A percentile compares a stretch with the other conserved stretches of the same genome.
phyloP scores from a whole-genome alignment of 2,888 invertebrate genomes.

The Agonopterix subpropinquella region DNA sequence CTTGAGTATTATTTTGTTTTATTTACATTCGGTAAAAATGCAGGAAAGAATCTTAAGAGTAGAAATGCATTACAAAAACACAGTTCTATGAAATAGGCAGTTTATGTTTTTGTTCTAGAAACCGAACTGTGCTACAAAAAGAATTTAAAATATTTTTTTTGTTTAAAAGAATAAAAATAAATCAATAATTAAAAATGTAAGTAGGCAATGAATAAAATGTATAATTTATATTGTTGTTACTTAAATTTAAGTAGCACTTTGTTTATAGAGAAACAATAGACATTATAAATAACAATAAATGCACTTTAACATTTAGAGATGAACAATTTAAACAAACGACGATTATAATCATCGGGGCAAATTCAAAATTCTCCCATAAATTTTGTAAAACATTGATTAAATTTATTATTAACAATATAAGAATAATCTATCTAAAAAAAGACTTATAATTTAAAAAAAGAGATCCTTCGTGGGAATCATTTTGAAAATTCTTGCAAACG shows the following conservation, averaged over 20 bases:
- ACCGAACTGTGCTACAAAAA: no score
- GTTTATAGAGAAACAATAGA: conserved; percentile 6
- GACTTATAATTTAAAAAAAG: conserved; percentile 19
- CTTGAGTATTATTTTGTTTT: conserved; percentile 60
- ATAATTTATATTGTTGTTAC: no score
- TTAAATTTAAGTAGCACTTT: conserved; percentile 1
- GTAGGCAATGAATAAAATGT: background rate
- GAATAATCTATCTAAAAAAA: conserved; percentile 8
- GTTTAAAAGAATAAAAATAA: no score
- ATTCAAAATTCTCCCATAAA: conserved; percentile 51
- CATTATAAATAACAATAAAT: conserved; percentile 26
- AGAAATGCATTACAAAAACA: conserved; percentile 11
- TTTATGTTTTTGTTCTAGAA: background rate
- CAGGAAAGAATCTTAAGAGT: conserved; percentile 31
- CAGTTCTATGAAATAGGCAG: conserved; percentile 1
- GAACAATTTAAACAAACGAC: conserved; percentile 28
- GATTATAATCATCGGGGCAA: conserved; percentile 31
- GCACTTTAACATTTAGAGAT: conserved; percentile 20
- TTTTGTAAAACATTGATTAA: conserved; percentile 21
- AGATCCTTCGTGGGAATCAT: conserved; percentile 39
- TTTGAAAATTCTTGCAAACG: conserved; percentile 14
- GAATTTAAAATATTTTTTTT: no score
- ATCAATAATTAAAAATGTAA: background rate
- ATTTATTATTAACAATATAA: conserved; percentile 9
- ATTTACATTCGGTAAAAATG: conserved; percentile 46